These are phyloP conservation scores for Ceyx melanurus DNA, from an alignment of 2,113 vertebrate species.

Conservation along the genomic window DNA sequence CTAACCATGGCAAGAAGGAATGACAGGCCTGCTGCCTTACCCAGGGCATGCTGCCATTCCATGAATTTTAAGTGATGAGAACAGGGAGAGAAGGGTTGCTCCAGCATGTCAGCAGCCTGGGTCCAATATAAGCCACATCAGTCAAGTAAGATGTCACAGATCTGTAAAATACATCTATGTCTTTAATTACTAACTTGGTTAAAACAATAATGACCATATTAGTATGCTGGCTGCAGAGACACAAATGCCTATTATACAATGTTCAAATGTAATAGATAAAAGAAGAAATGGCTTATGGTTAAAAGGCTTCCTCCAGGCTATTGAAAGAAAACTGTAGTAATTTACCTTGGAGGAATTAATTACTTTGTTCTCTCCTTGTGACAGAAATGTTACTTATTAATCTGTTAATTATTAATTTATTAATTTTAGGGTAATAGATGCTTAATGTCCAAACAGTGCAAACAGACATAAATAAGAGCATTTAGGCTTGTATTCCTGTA, in stretches of 20 bases:
- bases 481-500: not conserved
- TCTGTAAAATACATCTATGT: constrained; percentile 48
- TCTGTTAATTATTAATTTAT: not conserved
- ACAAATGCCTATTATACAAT: constrained; percentile 36
- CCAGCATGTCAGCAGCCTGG: not conserved
- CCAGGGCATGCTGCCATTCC: not conserved
- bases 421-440: not conserved
- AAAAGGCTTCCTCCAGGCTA: constrained; percentile 38
- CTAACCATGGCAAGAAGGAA: not conserved
- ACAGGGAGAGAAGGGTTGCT: not conserved
- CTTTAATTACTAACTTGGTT: constrained; percentile 56
- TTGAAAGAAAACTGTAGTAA: constrained; percentile 33
- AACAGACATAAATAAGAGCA: not conserved
- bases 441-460: not conserved
- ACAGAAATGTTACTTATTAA: not conserved
- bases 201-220: constrained; percentile 14
- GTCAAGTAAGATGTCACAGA: not conserved
- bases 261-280: constrained; percentile 25
- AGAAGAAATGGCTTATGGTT: constrained; percentile 38
- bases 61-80: not conserved
- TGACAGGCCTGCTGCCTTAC: constrained; percentile 40
- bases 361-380: constrained; percentile 8
- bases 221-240: constrained; percentile 11
- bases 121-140: not conserved
- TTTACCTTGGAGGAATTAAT: constrained; percentile 50